These are phyloP conservation scores for Plectropomus leopardus DNA, from an alignment of 2,113 vertebrate genomes.

Conservation along the genomic window DNA sequence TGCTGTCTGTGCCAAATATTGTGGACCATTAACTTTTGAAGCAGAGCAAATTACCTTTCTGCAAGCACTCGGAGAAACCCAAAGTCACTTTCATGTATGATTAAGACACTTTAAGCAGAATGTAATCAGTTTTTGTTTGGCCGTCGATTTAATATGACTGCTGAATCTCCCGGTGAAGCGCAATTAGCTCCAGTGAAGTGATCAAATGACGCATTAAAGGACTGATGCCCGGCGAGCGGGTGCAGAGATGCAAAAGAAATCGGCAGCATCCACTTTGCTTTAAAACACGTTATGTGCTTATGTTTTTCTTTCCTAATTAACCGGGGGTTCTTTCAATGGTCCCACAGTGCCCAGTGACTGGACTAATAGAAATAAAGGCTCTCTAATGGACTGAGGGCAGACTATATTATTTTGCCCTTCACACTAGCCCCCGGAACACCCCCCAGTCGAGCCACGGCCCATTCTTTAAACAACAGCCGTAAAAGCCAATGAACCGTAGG, in stretches of 20 bases:
- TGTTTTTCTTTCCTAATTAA: slow-evolving; percentile 81
- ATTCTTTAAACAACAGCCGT: slow-evolving; percentile 83
- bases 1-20: slow-evolving; percentile 21
- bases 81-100: slow-evolving; percentile 65
- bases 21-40: slow-evolving; percentile 53
- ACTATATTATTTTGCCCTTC: slow-evolving; percentile 80
- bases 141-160: slow-evolving; percentile 26
- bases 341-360: slow-evolving; percentile 70
- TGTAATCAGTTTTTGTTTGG: slow-evolving; percentile 58
- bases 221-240: slow-evolving; percentile 10
- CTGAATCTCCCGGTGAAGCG: slow-evolving; percentile 37
- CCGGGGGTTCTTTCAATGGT: slow-evolving; percentile 62
- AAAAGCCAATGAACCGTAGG: slow-evolving; percentile 83
- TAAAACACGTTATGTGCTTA: slow-evolving; percentile 48
- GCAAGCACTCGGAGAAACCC: slow-evolving; percentile 23
- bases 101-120: slow-evolving; percentile 45
- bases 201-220: slow-evolving; percentile 54
- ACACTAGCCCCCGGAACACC: slow-evolving; percentile 62
- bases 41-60: slow-evolving; percentile 35
- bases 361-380: slow-evolving; percentile 82
- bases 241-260: slow-evolving; percentile 38
- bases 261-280: slow-evolving; percentile 34
- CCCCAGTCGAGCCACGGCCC: slow-evolving; percentile 40
- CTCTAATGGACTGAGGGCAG: slow-evolving; percentile 80
- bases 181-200: slow-evolving; percentile 49